These are phyloP conservation scores for Spatula clypeata DNA, from an alignment of 2,797 vertebrate genomes.

Conservation along the genomic window DNA sequence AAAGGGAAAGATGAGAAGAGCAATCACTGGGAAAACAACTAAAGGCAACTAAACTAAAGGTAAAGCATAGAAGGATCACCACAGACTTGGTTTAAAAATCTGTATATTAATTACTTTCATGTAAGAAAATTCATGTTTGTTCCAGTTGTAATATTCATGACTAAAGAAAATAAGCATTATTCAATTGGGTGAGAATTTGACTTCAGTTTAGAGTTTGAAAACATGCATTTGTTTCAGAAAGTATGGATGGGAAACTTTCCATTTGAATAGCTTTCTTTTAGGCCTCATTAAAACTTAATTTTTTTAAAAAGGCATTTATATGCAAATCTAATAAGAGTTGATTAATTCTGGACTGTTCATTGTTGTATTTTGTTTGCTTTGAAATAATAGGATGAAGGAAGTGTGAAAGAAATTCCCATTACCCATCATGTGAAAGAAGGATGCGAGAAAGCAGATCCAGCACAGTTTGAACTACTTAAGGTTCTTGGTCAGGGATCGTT, in stretches of 20 bases:
- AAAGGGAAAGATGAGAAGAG: conserved; percentile 23
- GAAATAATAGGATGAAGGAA: conserved; percentile 90
- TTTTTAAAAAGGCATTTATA: neutral
- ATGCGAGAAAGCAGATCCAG: conserved; percentile 97
- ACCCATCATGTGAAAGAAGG: conserved; percentile 98
- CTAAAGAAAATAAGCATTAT: neutral
- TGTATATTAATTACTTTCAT: neutral
- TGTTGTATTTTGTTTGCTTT: conserved; percentile 33
- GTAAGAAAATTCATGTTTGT: neutral
- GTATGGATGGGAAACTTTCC: neutral
- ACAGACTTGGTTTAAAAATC: neutral
- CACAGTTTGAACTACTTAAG: conserved; percentile 97
- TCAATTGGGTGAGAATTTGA: neutral
- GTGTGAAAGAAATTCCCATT: conserved; percentile 96
- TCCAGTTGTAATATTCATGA: neutral
- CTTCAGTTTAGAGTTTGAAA: neutral
- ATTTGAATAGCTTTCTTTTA: neutral
- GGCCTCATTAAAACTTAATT: neutral
- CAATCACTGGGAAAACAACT: neutral
- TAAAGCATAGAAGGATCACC: neutral
- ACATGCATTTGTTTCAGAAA: neutral
- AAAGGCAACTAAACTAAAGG: neutral
- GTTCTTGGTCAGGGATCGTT: conserved; percentile 98
- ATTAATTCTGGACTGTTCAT: neutral
- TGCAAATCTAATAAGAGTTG: neutral